phyloP scores from a whole-genome alignment of 1,140 invertebrate genomes.

The Sinella curviseta region DNA sequence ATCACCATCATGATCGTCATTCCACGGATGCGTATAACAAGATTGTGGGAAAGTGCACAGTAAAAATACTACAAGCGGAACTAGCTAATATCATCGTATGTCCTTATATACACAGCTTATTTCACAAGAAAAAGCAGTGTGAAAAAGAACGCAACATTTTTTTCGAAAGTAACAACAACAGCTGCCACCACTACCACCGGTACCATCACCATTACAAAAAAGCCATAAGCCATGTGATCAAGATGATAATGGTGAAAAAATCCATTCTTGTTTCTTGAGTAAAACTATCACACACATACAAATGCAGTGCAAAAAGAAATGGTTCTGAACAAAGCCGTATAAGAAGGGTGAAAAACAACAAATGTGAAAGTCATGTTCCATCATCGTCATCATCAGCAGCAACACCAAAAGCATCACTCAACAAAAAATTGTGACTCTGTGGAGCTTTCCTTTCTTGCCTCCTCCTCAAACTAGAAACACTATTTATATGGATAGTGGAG shows the following conservation, averaged over 20 bases:
- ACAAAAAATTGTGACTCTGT: not conserved
- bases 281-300: not conserved
- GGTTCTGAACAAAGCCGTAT: not conserved
- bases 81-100: too few species aligned
- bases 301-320: not conserved
- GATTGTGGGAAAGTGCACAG: too few species aligned
- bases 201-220: not conserved
- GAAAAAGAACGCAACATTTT: too few species aligned
- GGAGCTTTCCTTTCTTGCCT: not conserved
- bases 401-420: not conserved
- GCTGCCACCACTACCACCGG: not conserved
- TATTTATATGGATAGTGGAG: too few species aligned
- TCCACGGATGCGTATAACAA: too few species aligned
- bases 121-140: too few species aligned
- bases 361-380: constrained; percentile 25
- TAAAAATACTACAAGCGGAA: too few species aligned
- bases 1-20: too few species aligned
- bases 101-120: too few species aligned
- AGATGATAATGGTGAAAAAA: not conserved
- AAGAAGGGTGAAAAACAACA: not conserved
- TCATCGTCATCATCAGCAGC: not conserved
- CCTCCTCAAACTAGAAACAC: not conserved
- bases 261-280: not conserved
- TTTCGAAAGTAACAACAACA: not conserved
- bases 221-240: not conserved